phyloP scores from a whole-genome alignment of 1,140 invertebrate species.

The Physella acuta region DNA sequence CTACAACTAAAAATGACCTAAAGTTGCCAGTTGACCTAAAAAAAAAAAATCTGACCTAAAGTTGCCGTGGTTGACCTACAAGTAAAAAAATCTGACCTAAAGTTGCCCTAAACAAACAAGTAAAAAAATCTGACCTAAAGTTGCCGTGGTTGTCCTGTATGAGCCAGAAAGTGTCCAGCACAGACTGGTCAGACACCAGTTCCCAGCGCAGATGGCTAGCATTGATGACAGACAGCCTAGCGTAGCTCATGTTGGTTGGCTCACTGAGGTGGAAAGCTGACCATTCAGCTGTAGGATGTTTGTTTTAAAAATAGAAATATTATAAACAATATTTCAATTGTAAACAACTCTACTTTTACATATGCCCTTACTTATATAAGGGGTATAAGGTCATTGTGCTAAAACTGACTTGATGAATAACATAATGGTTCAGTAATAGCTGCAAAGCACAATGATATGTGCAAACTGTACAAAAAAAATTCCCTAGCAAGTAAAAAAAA shows the following conservation, averaged over 20 bases:
- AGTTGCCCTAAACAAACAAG: no score
- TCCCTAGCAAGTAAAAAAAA: no score
- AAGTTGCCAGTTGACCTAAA: no score
- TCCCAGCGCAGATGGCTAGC: conserved; percentile 85
- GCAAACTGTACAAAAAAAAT: no score
- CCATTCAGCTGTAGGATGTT: conserved; percentile 39
- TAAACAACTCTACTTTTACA: neutral
- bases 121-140: conserved; percentile 22
- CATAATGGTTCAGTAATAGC: no score
- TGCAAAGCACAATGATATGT: no score
- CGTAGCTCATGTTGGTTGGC: conserved; percentile 73
- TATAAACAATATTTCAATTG: neutral
- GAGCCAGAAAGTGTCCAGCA: conserved; percentile 46
- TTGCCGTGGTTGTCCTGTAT: conserved; percentile 45
- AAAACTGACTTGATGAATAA: no score
- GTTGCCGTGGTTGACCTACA: conserved; percentile 44
- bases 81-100: no score
- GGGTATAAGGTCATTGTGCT: no score
- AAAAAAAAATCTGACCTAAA: conserved; percentile 23
- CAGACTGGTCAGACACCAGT: conserved; percentile 67
- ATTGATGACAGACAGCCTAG: conserved; percentile 78
- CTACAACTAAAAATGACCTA: no score
- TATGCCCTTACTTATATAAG: no score
- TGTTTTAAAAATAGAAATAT: conserved; percentile 10
- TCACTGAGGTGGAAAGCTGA: conserved; percentile 65